Conservation (phyloP, 2,797 vertebrate species). For the Myiotriccus ornatus region DNA sequence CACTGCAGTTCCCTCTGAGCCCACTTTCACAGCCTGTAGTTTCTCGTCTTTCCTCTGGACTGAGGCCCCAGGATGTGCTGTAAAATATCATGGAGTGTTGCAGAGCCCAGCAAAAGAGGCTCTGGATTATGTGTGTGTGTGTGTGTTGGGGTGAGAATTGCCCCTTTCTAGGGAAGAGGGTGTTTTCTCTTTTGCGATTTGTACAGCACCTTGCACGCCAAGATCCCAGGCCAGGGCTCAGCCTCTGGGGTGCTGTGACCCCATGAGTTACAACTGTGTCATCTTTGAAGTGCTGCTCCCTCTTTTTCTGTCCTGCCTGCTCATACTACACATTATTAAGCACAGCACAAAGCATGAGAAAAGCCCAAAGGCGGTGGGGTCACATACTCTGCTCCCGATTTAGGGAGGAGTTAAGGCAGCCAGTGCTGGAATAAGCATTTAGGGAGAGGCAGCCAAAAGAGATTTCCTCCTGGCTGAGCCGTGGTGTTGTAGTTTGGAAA, state of each 20-base stretch:
- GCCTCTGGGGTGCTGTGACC: fast-evolving
- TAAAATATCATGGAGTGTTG: not conserved
- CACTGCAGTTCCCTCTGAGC: not conserved
- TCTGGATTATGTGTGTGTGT: fast-evolving
- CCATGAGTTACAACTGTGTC: not conserved
- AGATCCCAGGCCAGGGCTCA: not conserved
- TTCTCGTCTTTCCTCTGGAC: not conserved
- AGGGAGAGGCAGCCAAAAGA: not conserved
- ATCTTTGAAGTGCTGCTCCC: not conserved
- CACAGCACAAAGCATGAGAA: not conserved
- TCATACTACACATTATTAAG: not conserved
- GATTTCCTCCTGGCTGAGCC: constrained; percentile 12
- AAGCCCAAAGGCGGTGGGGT: not conserved
- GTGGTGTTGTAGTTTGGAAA: not conserved
- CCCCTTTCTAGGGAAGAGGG: not conserved
- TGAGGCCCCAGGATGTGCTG: fast-evolving
- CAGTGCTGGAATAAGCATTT: constrained; percentile 28
- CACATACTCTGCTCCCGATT: fast-evolving
- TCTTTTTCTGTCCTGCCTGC: not conserved
- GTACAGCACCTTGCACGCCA: not conserved
- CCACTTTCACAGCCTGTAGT: not conserved
- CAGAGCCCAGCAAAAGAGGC: not conserved
- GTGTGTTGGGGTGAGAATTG: not conserved
- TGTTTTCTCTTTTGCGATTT: not conserved
- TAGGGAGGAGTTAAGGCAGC: not conserved